Evolutionary conservation across 2,888 invertebrate species (phyloP).

Genomic region (Melanchra persicariae): DNA sequence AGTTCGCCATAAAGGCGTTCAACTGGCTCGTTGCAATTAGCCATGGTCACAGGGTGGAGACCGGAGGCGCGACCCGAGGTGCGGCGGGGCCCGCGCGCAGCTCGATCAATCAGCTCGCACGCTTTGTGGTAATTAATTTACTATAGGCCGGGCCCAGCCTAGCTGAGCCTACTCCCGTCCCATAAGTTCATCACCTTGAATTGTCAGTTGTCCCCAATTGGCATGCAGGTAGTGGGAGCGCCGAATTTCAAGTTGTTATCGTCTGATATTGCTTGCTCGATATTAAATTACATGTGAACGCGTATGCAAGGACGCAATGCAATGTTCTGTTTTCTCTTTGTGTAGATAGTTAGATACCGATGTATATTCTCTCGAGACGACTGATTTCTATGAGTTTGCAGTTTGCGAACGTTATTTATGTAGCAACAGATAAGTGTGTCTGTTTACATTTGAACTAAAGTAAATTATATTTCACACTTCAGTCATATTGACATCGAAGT

Average conservation of each 20-base stretch:
- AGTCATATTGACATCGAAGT: slow-evolving; percentile 29
- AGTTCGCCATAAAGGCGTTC: slow-evolving; percentile 72
- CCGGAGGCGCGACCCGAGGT: slow-evolving; percentile 74
- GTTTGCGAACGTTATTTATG: slow-evolving; percentile 28
- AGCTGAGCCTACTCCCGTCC: slow-evolving; percentile 15
- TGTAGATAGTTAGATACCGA: slow-evolving; percentile 1
- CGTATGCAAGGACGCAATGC: slow-evolving; percentile 27
- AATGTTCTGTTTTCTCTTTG: slow-evolving; percentile 31
- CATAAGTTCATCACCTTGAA: slow-evolving; percentile 51
- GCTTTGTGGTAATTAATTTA: slow-evolving; percentile 81
- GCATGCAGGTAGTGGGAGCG: slow-evolving; percentile 58
- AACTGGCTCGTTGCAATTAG: slow-evolving; percentile 78
- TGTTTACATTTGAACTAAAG: slow-evolving; percentile 28
- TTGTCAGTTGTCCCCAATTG: slow-evolving; percentile 66
- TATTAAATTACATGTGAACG: slow-evolving; percentile 48
- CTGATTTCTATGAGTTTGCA: slow-evolving; percentile 29
- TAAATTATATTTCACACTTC: slow-evolving; percentile 33
- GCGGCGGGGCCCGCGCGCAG: slow-evolving; percentile 67
- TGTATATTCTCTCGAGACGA: slow-evolving; percentile 30
- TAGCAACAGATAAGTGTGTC: slow-evolving; percentile 11
- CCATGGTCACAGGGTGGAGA: slow-evolving; percentile 75
- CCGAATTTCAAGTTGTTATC: slow-evolving; percentile 49
- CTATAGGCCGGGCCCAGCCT: slow-evolving; percentile 66
- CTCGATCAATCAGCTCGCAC: slow-evolving; percentile 81
- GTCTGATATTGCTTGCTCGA: slow-evolving; percentile 25